Conservation (phyloP, 2,113 vertebrate species). For the Clarias batrachus region DNA sequence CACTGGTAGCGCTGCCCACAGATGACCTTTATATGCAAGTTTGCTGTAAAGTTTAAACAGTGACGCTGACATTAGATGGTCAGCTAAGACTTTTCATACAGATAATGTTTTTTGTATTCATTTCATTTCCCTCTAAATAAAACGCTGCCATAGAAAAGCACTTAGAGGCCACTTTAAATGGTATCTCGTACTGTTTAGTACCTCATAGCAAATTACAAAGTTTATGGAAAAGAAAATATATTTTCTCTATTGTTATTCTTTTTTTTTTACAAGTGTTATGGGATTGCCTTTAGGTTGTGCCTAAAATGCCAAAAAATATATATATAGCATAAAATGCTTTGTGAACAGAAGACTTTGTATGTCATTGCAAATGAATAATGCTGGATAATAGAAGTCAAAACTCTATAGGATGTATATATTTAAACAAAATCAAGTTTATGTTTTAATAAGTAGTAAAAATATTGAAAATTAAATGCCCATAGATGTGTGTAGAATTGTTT, state of each 20-base stretch:
- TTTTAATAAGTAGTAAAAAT: not conserved
- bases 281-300: not conserved
- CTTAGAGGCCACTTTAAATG: not conserved
- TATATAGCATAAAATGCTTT: not conserved
- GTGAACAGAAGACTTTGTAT: not conserved
- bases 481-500: not conserved
- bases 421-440: not conserved
- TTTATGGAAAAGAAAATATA: not conserved
- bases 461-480: not conserved
- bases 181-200: not conserved
- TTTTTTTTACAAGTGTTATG: not conserved
- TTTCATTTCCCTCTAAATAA: not conserved
- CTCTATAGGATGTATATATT: not conserved
- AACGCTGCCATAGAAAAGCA: not conserved
- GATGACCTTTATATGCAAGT: not conserved
- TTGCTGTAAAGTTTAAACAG: not conserved
- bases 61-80: not conserved
- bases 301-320: slow-evolving; percentile 19
- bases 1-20: not conserved
- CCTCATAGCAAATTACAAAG: not conserved
- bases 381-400: not conserved
- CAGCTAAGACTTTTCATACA: not conserved
- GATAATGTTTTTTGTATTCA: not conserved
- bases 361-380: not conserved
- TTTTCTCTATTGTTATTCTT: too few species aligned